A percentile compares a stretch with the other conserved stretches of the same genome.
These are phyloP conservation scores for Eledone cirrhosa DNA, from an alignment of 2,888 invertebrate genomes.

Conservation along the genomic window DNA sequence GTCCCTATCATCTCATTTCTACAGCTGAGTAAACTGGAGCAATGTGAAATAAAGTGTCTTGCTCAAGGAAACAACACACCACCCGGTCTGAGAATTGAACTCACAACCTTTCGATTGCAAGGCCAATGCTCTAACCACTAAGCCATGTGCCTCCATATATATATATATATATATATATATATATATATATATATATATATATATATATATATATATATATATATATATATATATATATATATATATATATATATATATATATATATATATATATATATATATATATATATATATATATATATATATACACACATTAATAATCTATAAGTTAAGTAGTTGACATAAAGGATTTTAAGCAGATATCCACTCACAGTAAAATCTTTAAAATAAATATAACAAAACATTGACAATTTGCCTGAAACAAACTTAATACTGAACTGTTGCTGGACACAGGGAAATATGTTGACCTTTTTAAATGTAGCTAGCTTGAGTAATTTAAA, in stretches of 20 bases:
- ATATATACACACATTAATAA: background rate
- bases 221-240: slow-evolving; percentile 24
- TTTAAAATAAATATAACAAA: too few species aligned
- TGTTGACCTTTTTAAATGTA: too few species aligned
- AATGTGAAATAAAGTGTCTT: too few species aligned
- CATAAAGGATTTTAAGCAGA: too few species aligned
- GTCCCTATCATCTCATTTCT: too few species aligned
- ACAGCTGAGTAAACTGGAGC: too few species aligned
- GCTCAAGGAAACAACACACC: too few species aligned
- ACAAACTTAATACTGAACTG: background rate
- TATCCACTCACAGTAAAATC: too few species aligned
- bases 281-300: background rate
- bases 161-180: slow-evolving; percentile 20
- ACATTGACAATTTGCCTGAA: background rate
- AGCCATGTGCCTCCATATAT: background rate
- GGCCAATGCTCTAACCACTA: too few species aligned
- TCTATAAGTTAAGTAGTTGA: background rate
- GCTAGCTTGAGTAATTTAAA: too few species aligned
- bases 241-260: slow-evolving; percentile 22
- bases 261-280: background rate
- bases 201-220: slow-evolving; percentile 30
- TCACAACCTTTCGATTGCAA: background rate
- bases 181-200: slow-evolving; percentile 24
- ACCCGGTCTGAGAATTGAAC: too few species aligned
- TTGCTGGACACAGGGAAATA: too few species aligned